Conservation (phyloP, 2,888 invertebrate genomes). For the Cataglyphis livida region DNA sequence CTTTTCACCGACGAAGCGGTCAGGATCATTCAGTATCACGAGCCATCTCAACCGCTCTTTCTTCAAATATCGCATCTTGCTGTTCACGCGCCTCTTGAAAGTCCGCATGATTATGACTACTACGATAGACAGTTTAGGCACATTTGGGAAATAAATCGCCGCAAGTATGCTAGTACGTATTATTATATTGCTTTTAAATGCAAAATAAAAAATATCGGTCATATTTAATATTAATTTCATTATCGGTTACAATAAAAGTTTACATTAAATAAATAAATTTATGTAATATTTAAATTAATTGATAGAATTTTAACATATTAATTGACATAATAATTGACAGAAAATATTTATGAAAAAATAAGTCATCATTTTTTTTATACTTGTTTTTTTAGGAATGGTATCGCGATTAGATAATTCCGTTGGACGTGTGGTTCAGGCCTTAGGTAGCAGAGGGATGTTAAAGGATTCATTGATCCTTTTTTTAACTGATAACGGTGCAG, state of each 20-base stretch:
- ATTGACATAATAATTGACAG: background rate
- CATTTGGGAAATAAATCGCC: slow-evolving; percentile 90
- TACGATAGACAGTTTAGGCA: slow-evolving; percentile 88
- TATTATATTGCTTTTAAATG: background rate
- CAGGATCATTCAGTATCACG: slow-evolving; percentile 88
- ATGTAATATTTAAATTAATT: background rate
- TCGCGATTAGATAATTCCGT: slow-evolving; percentile 89
- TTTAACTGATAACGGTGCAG: slow-evolving; percentile 89
- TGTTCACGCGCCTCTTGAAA: slow-evolving; percentile 91
- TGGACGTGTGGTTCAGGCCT: slow-evolving; percentile 87
- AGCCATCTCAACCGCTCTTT: slow-evolving; percentile 90
- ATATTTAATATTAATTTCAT: background rate
- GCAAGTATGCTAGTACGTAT: slow-evolving; percentile 88
- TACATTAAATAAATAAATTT: slow-evolving; percentile 1
- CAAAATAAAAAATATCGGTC: background rate
- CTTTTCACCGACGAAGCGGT: slow-evolving; percentile 90
- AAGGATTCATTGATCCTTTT: slow-evolving; percentile 89
- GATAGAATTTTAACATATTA: background rate
- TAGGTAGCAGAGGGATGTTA: slow-evolving; percentile 87
- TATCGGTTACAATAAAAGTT: background rate
- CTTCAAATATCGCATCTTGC: slow-evolving; percentile 93
- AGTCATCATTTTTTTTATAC: background rate
- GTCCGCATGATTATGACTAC: slow-evolving; percentile 88
- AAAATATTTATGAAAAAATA: slow-evolving; percentile 11
- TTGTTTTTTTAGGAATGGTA: slow-evolving; percentile 87